Percentiles rank a stretch among this genome's conserved stretches.
Evolutionary conservation across 1,140 invertebrate genomes (phyloP).

Genomic region (Zaprionus africanus): DNA sequence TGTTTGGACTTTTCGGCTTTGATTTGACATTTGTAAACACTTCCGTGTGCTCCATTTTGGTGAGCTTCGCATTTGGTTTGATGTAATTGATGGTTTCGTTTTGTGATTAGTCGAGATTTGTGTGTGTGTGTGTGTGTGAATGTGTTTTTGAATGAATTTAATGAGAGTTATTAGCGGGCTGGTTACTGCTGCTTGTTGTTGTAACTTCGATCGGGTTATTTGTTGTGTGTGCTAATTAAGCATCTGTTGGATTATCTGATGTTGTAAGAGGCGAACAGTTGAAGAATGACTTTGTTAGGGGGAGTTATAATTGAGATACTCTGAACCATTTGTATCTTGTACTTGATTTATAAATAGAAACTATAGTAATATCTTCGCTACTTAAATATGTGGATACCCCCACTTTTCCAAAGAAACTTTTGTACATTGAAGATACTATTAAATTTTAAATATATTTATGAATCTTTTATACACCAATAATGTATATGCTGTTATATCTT

Average conservation of each 20-base stretch:
- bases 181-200: conserved; percentile 31
- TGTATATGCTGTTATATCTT: too few relatives aligned
- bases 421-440: too few relatives aligned
- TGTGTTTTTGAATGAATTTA: conserved; percentile 59
- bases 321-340: neutral
- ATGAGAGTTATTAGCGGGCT: conserved; percentile 73
- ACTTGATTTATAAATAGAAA: too few relatives aligned
- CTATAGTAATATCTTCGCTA: too few relatives aligned
- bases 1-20: conserved; percentile 12
- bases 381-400: too few relatives aligned
- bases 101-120: conserved; percentile 54
- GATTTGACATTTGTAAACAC: conserved; percentile 78
- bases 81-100: conserved; percentile 75
- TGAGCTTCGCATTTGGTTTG: conserved; percentile 23
- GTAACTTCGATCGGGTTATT: conserved; percentile 6
- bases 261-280: neutral
- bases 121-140: conserved; percentile 9
- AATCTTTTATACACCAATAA: too few relatives aligned
- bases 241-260: conserved; percentile 26
- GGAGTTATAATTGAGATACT: neutral
- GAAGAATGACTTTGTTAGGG: conserved; percentile 1
- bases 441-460: too few relatives aligned
- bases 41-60: conserved; percentile 66
- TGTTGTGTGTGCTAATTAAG: conserved; percentile 33
- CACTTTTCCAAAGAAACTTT: too few relatives aligned